Evolutionary conservation across 1,140 invertebrate genomes (phyloP).

Genomic region (Neotoxoptera formosana): DNA sequence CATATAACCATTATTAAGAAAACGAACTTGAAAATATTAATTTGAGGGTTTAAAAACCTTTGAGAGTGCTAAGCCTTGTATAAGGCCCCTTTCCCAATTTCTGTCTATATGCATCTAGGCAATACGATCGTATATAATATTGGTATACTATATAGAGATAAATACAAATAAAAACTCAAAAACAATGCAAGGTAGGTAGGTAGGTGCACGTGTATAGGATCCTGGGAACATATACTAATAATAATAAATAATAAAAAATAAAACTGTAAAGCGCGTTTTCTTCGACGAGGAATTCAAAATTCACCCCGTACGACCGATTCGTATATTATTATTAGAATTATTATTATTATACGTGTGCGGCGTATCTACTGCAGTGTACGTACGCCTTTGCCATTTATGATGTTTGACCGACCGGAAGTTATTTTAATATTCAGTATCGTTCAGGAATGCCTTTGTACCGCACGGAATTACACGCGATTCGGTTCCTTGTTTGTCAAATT

Average conservation of each 20-base stretch:
- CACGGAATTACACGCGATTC: slow-evolving; percentile 40
- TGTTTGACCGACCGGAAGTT: slow-evolving; percentile 57
- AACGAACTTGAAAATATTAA: too few species aligned
- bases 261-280: slow-evolving; percentile 37
- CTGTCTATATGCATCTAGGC: too few species aligned
- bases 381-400: slow-evolving; percentile 49
- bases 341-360: slow-evolving; percentile 9
- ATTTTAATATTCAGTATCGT: slow-evolving; percentile 56
- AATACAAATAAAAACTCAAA: neutral
- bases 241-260: neutral
- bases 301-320: slow-evolving; percentile 9
- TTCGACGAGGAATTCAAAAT: slow-evolving; percentile 33
- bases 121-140: neutral
- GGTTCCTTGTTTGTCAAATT: slow-evolving; percentile 56
- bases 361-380: slow-evolving; percentile 9
- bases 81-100: neutral
- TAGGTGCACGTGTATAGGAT: neutral
- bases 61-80: neutral
- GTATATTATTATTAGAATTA: slow-evolving; percentile 24
- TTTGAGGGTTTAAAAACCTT: neutral
- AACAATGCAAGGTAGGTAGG: neutral
- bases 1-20: too few species aligned
- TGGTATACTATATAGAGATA: neutral
- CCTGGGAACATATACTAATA: neutral
- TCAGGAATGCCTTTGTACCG: slow-evolving; percentile 53